Conservation (phyloP, 2,113 vertebrate species). For the Melanocharis versteri region DNA sequence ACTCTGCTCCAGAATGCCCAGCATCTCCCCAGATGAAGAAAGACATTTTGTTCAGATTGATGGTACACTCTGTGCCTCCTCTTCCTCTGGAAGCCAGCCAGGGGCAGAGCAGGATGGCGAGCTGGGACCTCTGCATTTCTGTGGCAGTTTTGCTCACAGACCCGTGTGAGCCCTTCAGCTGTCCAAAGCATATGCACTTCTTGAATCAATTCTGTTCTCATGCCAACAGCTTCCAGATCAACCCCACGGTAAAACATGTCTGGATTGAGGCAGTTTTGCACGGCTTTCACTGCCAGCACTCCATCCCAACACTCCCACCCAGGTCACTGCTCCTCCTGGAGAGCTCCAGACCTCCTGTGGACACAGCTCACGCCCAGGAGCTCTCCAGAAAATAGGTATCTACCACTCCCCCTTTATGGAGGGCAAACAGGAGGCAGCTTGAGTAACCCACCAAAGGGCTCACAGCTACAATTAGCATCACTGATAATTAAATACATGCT, state of each 20-base stretch:
- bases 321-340: background rate
- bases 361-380: background rate
- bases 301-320: background rate
- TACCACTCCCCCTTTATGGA: background rate
- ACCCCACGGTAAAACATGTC: background rate
- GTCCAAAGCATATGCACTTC: rapidly evolving
- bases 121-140: background rate
- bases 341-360: background rate
- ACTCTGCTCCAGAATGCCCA: background rate
- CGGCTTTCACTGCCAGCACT: background rate
- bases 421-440: background rate
- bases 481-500: background rate
- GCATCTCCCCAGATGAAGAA: background rate
- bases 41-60: background rate
- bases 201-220: background rate
- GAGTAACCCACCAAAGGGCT: background rate
- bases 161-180: background rate
- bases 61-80: background rate
- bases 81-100: background rate
- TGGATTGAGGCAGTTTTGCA: background rate
- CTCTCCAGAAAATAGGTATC: background rate
- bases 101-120: background rate
- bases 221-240: background rate
- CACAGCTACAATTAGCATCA: background rate
- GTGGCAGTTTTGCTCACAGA: background rate